Conservation (phyloP, 2,888 invertebrate species). For the Drosophila picticornis region DNA sequence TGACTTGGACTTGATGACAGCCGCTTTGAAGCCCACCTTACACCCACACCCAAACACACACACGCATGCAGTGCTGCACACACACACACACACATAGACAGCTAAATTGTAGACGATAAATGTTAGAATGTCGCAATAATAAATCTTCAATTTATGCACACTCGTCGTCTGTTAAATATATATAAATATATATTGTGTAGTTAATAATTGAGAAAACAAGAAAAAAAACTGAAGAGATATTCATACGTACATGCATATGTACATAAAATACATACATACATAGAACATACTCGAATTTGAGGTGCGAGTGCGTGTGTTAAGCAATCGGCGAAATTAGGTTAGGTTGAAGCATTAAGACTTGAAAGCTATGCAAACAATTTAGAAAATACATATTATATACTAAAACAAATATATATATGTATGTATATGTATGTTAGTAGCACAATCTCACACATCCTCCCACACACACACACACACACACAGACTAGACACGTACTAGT, state of each 20-base stretch:
- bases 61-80: slow-evolving; percentile 12
- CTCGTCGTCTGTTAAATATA: slow-evolving; percentile 71
- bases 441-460: slow-evolving; percentile 18
- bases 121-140: slow-evolving; percentile 44
- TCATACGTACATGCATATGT: slow-evolving; percentile 43
- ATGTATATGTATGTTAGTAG: slow-evolving; percentile 26
- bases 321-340: slow-evolving; percentile 34
- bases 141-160: slow-evolving; percentile 74
- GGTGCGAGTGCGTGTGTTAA: slow-evolving; percentile 40
- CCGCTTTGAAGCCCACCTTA: slow-evolving; percentile 67
- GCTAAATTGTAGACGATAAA: slow-evolving; percentile 27
- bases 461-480: slow-evolving; percentile 21
- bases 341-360: slow-evolving; percentile 57
- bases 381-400: slow-evolving; percentile 16
- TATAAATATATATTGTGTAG: slow-evolving; percentile 50
- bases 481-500: slow-evolving; percentile 37
- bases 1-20: slow-evolving; percentile 40
- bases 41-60: slow-evolving; percentile 40
- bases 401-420: slow-evolving; percentile 20
- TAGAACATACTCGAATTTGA: slow-evolving; percentile 14
- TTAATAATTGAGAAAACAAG: slow-evolving; percentile 62
- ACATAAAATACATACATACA: slow-evolving; percentile 35
- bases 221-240: not conserved
- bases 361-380: slow-evolving; percentile 32
- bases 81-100: slow-evolving; percentile 22